A percentile compares a stretch with the other conserved stretches of the same genome.
Evolutionary conservation across 2,888 invertebrate genomes (phyloP).

Genomic region (Lithophane leautieri): DNA sequence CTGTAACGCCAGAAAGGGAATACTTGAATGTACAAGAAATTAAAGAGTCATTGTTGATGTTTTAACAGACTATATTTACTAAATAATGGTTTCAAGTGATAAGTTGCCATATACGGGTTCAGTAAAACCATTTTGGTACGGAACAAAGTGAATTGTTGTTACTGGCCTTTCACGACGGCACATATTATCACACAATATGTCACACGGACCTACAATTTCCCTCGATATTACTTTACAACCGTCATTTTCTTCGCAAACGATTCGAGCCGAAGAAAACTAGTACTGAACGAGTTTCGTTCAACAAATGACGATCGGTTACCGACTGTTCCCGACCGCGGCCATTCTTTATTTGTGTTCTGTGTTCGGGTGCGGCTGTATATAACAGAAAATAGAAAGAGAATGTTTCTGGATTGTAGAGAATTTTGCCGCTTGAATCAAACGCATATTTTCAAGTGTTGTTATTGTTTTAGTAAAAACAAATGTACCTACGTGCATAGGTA

Average conservation of each 20-base stretch:
- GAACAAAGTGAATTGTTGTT: neutral
- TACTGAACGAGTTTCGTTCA: conserved; percentile 47
- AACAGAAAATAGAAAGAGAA: conserved; percentile 11
- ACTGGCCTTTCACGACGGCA: too few species aligned
- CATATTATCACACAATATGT: neutral
- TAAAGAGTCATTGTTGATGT: too few species aligned
- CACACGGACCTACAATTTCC: neutral
- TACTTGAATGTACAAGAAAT: neutral
- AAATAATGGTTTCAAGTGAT: too few species aligned
- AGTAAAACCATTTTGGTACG: neutral
- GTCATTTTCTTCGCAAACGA: conserved; percentile 20
- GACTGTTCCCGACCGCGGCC: conserved; percentile 61
- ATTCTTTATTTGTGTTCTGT: conserved; percentile 47
- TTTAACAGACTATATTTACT: neutral
- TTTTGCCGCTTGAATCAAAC: neutral
- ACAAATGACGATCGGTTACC: conserved; percentile 67
- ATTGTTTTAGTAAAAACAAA: neutral
- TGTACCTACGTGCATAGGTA: neutral
- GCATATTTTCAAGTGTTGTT: neutral
- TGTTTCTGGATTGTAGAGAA: neutral
- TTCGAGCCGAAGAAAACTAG: conserved; percentile 27
- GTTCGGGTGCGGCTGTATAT: conserved; percentile 26
- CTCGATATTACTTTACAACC: conserved; percentile 16
- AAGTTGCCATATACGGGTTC: too few species aligned
- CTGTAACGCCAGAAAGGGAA: neutral